phyloP scores from a whole-genome alignment of 2,113 vertebrate species.

The Phalacrocorax carbo region DNA sequence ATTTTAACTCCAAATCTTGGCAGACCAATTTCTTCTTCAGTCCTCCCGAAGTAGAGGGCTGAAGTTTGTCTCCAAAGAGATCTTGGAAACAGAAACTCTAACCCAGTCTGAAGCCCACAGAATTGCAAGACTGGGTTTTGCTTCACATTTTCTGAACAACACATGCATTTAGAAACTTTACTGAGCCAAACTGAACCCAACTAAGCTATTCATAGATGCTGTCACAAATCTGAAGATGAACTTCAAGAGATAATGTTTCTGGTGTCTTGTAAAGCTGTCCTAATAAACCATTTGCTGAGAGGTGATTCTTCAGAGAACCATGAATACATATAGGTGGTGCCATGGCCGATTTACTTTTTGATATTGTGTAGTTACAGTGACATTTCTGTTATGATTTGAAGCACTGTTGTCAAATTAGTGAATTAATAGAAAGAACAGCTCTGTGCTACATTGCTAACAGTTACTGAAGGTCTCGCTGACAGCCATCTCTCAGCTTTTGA shows the following conservation, averaged over 20 bases:
- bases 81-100: neutral
- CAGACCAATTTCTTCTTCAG: neutral
- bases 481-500: neutral
- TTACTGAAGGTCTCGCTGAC: neutral
- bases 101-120: neutral
- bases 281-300: neutral
- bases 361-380: neutral
- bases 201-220: neutral
- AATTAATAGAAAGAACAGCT: slow-evolving; percentile 8
- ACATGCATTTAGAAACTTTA: neutral
- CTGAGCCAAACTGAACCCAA: neutral
- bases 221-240: neutral
- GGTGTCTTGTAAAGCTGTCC: neutral
- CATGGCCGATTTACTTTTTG: neutral
- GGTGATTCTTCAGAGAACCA: neutral
- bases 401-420: neutral
- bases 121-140: neutral
- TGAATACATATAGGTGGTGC: neutral
- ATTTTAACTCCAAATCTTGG: neutral
- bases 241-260: neutral
- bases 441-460: neutral
- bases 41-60: neutral
- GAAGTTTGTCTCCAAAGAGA: neutral
- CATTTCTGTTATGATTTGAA: neutral
- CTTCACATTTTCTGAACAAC: neutral